Evolutionary conservation across 2,888 invertebrate species (phyloP), one percentile per base, ranked within the genome.

Genomic region (Hirtodrosophila cameraria): DNA sequence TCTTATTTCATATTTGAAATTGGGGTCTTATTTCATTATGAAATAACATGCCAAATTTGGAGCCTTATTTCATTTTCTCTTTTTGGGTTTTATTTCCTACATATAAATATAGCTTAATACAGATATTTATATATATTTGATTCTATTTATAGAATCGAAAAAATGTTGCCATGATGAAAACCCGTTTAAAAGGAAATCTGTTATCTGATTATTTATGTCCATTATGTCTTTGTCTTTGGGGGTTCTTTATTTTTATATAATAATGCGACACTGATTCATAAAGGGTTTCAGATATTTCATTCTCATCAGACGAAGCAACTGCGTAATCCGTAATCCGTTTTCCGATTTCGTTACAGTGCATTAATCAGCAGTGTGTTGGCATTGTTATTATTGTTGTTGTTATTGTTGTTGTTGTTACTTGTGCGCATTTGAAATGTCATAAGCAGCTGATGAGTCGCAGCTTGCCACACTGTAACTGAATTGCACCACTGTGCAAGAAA

Each of bases 291-390:
- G 31, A 33, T 53, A 57, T 50, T 41, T 52, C 46, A 63, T n/a
- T n/a, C n/a, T n/a, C n/a, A n/a, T 7, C 18, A 27, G 9, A 36
- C 27, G 20, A 25, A 13, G 8, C 38, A 16, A 23, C 6, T 23
- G 5, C n/a, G n/a, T n/a, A n/a, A n/a, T n/a, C n/a, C n/a, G n/a
- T n/a, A n/a, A n/a, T n/a, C n/a, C n/a, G n/a, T n/a, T 39, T 31
- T 15, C 23, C 16, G 25, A 70, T 59, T 79, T 80, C 64, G 66
- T 83, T 36, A 75, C 69, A 79, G 72, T 63, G 59, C 60, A 86
- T 86, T 78, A 82, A 82, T 85, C 65, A 82, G 63, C 31, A 53
- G 63, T 57, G 58, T 30, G 27, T 66, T 46, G 12, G 39, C 33
- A 43, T 65, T 75, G 68, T 59, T 52, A 28, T 57, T 58, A 46